Evolutionary conservation across 1,140 invertebrate genomes (phyloP), one percentile per base, ranked within the genome.

Genomic region (Idris sp.): DNA sequence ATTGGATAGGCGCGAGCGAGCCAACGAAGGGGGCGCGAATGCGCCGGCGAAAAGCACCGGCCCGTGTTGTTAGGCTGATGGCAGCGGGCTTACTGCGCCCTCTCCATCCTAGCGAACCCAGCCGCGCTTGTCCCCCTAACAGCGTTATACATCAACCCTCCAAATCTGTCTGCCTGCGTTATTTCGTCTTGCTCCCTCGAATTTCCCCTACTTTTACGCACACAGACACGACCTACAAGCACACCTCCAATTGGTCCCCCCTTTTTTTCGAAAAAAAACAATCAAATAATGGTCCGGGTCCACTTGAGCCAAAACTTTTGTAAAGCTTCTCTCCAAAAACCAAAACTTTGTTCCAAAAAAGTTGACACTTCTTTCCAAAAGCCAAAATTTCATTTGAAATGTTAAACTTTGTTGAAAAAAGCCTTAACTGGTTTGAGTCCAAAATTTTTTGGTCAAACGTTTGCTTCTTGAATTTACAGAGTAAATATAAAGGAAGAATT

Each of bases 11-110:
- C 67, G 68, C 67, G 53, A 46, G 49, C 68, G 59, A 72, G 67
- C 56, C 46, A 64, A 65, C 64, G 61, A 68, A 76, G 76, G 68
- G 64, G 62, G 69, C 69, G 71, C 65, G 76, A 65, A 53, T 74
- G 71, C 71, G 68, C 62, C 67, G 72, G 61, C 56, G 56, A 62
- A 62, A 59, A 13, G 30, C 53, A 38, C 69, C 67, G 69, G 53
- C 61, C 64, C 62, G 80, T 87, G 85, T 84, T 84, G 84, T 83
- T 85, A 82, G 82, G 85, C 83, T 86, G 85, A 83, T 84, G 85
- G 85, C 87, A 83, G 85, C 85, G 84, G 83, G 82, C 84, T 83
- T 84, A 87, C 86, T 87, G 85, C 84, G 85, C 85, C 85, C 86
- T 86, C 86, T 86, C 82, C 81, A 76, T 80, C 79, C 77, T 81